These are phyloP conservation scores for Dermatemys mawii DNA, from an alignment of 2,113 vertebrate species.

Conservation along the genomic window DNA sequence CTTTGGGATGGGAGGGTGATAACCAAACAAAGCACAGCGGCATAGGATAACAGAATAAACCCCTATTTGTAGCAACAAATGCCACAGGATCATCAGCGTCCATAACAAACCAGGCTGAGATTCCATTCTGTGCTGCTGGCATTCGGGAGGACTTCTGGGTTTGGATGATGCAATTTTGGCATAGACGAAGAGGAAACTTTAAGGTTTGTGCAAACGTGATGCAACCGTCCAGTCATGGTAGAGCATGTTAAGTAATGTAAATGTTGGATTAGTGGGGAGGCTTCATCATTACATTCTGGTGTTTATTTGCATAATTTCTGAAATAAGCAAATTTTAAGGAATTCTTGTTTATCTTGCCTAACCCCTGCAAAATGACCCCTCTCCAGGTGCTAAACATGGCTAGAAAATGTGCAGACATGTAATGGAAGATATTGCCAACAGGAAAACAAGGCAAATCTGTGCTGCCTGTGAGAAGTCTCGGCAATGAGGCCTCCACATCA, in stretches of 20 bases:
- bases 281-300: neutral
- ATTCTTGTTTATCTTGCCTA: neutral
- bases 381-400: neutral
- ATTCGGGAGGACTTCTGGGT: neutral
- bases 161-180: neutral
- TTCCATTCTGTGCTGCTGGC: neutral
- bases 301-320: neutral
- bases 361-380: neutral
- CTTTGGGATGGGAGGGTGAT: neutral
- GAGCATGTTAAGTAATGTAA: neutral
- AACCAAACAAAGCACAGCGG: neutral
- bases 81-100: neutral
- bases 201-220: neutral
- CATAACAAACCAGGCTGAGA: neutral
- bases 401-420: neutral
- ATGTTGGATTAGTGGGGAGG: neutral
- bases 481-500: neutral
- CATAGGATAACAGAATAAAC: neutral
- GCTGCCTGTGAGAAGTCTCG: neutral
- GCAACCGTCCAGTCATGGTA: neutral
- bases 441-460: neutral
- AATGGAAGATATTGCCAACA: neutral
- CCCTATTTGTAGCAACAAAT: neutral
- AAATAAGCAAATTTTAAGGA: neutral
- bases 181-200: neutral